phyloP scores from a whole-genome alignment of 2,888 invertebrate species.

The Diarsia rubi region DNA sequence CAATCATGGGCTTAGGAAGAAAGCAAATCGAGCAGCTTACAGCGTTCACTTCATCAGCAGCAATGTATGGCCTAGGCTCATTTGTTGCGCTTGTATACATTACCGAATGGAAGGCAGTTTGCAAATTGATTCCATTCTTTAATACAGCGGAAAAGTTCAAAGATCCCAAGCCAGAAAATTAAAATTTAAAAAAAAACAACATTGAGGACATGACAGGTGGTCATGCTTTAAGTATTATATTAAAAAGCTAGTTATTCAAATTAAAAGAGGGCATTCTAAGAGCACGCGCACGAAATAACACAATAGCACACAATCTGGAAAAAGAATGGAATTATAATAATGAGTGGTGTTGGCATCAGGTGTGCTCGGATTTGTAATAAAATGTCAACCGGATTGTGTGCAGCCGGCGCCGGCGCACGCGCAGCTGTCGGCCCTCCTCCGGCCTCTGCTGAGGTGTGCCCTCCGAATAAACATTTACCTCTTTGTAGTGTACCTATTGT shows the following conservation, averaged over 20 bases:
- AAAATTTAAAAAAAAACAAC: conserved; percentile 2
- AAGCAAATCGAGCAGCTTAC: conserved; percentile 90
- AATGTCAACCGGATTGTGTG: conserved; percentile 85
- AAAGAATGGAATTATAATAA: conserved; percentile 84
- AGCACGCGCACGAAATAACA: conserved; percentile 78
- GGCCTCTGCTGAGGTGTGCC: conserved; percentile 78
- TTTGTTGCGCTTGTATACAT: conserved; percentile 91
- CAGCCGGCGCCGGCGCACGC: conserved; percentile 86
- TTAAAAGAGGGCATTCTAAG: conserved; percentile 60
- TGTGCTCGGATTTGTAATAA: conserved; percentile 88
- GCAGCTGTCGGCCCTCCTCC: conserved; percentile 86
- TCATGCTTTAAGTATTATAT: conserved; percentile 1
- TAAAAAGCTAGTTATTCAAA: conserved; percentile 59
- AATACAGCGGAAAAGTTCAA: conserved; percentile 45
- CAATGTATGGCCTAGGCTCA: conserved; percentile 91
- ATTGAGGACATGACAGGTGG: conserved; percentile 32
- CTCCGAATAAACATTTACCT: conserved; percentile 84
- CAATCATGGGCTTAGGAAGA: conserved; percentile 86
- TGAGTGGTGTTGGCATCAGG: conserved; percentile 87
- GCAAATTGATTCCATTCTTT: conserved; percentile 93
- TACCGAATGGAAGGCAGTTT: conserved; percentile 94
- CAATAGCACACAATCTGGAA: conserved; percentile 76
- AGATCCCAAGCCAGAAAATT: conserved; percentile 14
- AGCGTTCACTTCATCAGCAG: conserved; percentile 87
- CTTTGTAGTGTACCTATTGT: conserved; percentile 76